phyloP scores from a whole-genome alignment of 2,797 vertebrate genomes.

The Vipera ursinii region DNA sequence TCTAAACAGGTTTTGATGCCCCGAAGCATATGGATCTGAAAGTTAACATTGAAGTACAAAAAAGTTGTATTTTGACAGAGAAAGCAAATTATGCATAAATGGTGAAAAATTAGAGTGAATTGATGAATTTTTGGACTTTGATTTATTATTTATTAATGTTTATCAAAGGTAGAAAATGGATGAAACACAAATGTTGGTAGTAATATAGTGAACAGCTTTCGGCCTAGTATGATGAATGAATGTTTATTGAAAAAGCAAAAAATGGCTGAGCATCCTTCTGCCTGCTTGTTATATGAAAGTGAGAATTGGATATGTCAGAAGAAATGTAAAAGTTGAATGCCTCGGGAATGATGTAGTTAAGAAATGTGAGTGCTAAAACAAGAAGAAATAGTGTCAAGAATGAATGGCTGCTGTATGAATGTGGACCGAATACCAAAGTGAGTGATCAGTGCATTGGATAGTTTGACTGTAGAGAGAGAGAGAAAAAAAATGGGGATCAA shows the following conservation, averaged over 20 bases:
- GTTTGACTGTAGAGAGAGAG: neutral
- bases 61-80: neutral
- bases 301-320: neutral
- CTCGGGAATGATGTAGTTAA: neutral
- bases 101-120: neutral
- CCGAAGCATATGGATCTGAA: neutral
- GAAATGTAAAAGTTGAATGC: neutral
- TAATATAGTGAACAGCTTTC: neutral
- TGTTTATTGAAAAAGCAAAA: neutral
- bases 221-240: neutral
- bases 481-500: neutral
- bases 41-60: neutral
- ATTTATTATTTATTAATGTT: neutral
- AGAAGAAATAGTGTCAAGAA: neutral
- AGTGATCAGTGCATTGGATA: neutral
- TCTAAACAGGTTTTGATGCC: neutral
- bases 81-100: neutral
- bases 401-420: neutral
- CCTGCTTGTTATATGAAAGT: neutral
- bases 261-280: neutral
- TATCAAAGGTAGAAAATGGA: neutral
- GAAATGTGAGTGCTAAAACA: neutral
- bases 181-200: neutral
- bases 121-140: neutral
- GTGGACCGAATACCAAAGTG: neutral